These are phyloP conservation scores for Epizoanthus scotinus DNA, from an alignment of 92 coral and sea anemone species.

Conservation along the genomic window DNA sequence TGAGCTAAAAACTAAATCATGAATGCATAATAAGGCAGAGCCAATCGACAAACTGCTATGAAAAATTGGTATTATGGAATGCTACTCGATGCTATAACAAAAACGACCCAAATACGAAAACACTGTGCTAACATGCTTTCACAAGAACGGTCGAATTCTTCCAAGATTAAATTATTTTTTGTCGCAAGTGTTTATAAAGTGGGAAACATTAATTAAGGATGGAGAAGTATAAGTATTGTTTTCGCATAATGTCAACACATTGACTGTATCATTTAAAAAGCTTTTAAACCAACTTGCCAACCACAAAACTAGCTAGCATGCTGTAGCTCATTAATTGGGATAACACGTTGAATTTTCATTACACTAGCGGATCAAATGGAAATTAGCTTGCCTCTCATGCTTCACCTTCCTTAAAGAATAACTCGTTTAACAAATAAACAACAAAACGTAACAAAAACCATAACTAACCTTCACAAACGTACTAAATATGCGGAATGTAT, in stretches of 20 bases:
- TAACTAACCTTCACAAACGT: conserved; percentile 12
- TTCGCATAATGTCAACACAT: conserved; percentile 97
- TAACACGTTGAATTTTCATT: conserved; percentile 66
- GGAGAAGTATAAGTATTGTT: conserved; percentile 87
- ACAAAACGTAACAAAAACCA: conserved; percentile 10
- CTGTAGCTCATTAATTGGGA: conserved; percentile 66
- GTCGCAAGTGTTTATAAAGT: conserved; percentile 79
- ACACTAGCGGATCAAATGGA: conserved; percentile 50
- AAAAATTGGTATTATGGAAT: conserved; percentile 50
- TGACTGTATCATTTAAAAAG: conserved; percentile 83
- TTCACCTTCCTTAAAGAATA: conserved; percentile 5
- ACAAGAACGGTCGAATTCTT: conserved; percentile 37
- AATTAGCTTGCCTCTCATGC: conserved; percentile 28
- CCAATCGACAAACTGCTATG: conserved; percentile 42
- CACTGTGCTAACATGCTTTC: conserved; percentile 45
- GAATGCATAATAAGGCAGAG: conserved; percentile 86
- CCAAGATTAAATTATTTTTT: conserved; percentile 48
- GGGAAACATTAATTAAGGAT: conserved; percentile 94
- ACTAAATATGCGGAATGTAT: background rate
- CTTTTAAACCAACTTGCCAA: conserved; percentile 75
- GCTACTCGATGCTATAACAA: conserved; percentile 41
- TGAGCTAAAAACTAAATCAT: conserved; percentile 99
- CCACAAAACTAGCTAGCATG: conserved; percentile 78
- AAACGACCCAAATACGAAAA: conserved; percentile 43
- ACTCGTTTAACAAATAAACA: conserved; percentile 18